Evolutionary conservation across 2,888 invertebrate species (phyloP).

Genomic region (Physocephala rufipes): DNA sequence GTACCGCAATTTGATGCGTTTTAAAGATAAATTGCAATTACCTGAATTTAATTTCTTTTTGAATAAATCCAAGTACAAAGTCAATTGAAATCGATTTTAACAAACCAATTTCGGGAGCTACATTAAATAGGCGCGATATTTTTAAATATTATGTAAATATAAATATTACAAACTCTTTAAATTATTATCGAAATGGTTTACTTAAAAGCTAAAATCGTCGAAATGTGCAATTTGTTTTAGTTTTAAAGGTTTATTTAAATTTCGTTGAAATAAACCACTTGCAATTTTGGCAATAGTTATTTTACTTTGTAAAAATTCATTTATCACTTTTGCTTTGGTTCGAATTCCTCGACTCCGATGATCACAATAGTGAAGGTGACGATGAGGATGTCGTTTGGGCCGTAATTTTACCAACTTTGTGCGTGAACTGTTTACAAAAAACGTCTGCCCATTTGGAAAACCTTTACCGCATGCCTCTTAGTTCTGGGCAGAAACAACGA

Average conservation of each 20-base stretch:
- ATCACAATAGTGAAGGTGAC: constrained; percentile 43
- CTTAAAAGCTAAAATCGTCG: not conserved
- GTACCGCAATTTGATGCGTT: too few species aligned
- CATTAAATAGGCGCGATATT: constrained; percentile 41
- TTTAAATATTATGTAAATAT: not conserved
- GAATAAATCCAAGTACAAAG: constrained; percentile 31
- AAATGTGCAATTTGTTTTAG: too few species aligned
- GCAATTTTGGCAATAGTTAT: not conserved
- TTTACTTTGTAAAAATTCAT: too few species aligned
- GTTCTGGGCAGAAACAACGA: constrained; percentile 65
- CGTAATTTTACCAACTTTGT: constrained; percentile 64
- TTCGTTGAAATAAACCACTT: constrained; percentile 38
- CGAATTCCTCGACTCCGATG: constrained; percentile 43
- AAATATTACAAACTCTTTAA: too few species aligned
- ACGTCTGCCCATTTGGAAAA: constrained; percentile 64
- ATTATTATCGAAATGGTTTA: too few species aligned
- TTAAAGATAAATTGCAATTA: constrained; percentile 29
- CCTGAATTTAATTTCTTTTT: constrained; percentile 24
- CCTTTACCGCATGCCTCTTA: constrained; percentile 62
- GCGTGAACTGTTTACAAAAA: constrained; percentile 66
- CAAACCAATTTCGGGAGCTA: too few species aligned
- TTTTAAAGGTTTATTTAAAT: constrained; percentile 38
- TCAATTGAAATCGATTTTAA: constrained; percentile 35
- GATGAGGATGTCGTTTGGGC: constrained; percentile 53
- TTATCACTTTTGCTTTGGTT: too few species aligned